phyloP scores from a whole-genome alignment of 2,113 vertebrate genomes.

The Lichenostomus cassidix region DNA sequence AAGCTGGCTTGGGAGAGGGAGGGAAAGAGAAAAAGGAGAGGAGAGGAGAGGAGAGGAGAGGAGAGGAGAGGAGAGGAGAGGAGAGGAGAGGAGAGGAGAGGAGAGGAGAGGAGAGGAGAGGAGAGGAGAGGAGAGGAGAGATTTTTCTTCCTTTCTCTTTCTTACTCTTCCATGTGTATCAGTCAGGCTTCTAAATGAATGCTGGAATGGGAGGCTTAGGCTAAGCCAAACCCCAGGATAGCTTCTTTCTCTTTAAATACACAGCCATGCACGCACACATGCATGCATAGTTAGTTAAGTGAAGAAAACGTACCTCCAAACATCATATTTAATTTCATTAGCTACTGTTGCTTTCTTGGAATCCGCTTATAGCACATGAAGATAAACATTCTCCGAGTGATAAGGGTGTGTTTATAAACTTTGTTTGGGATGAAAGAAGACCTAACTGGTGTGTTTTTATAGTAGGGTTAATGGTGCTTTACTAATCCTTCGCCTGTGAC shows the following conservation, averaged over 20 bases:
- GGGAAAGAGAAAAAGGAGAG: neutral
- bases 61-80: too few relatives aligned
- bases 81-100: too few relatives aligned
- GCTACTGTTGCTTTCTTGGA: conserved; percentile 72
- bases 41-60: neutral
- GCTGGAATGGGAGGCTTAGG: neutral
- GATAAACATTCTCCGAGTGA: conserved; percentile 71
- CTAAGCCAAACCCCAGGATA: neutral
- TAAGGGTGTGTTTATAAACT: conserved; percentile 74
- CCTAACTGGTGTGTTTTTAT: conserved; percentile 63
- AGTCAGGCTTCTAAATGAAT: conserved; percentile 15
- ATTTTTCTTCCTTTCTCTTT: neutral
- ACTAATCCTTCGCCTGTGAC: conserved; percentile 68
- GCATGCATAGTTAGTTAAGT: neutral
- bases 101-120: too few relatives aligned
- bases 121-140: neutral
- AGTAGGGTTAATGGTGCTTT: conserved; percentile 72
- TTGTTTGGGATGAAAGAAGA: conserved; percentile 73
- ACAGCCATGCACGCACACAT: fast-evolving
- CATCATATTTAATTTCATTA: conserved; percentile 71
- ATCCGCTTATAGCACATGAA: conserved; percentile 64
- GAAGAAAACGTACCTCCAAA: conserved; percentile 51
- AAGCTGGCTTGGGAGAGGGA: neutral
- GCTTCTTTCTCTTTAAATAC: neutral
- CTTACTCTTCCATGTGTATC: neutral